Evolutionary conservation across 2,888 invertebrate species (phyloP).

Genomic region (Eumerus sabulonum): DNA sequence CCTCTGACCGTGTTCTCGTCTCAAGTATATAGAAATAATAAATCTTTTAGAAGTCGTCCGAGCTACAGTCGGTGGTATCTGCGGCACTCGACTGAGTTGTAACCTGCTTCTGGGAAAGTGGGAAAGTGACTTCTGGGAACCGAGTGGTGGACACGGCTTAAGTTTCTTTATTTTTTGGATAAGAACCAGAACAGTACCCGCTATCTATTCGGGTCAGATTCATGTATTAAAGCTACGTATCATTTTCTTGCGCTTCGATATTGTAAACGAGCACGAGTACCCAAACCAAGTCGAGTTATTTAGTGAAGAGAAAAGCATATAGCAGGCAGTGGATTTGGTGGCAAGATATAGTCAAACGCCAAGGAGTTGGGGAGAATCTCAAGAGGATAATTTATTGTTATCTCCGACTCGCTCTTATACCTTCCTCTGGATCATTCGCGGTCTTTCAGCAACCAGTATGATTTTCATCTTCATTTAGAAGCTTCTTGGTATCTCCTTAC

Average conservation of each 20-base stretch:
- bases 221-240: constrained; percentile 29
- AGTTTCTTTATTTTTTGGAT: constrained; percentile 2
- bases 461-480: constrained; percentile 17
- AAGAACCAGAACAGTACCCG: background rate
- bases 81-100: background rate
- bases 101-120: background rate
- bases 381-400: constrained; percentile 41
- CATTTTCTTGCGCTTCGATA: constrained; percentile 1
- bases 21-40: constrained; percentile 23
- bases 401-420: constrained; percentile 26
- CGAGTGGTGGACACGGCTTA: background rate
- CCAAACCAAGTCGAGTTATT: background rate
- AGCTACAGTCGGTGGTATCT: background rate
- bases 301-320: background rate
- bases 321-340: background rate
- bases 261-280: no score
- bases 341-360: constrained; percentile 2
- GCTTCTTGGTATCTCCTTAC: background rate
- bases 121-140: background rate
- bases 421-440: background rate
- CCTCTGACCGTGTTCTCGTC: constrained; percentile 25
- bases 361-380: constrained; percentile 28
- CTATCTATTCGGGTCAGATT: constrained; percentile 10
- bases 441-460: background rate
- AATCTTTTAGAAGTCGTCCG: constrained; percentile 25